Base-by-base conservation (phyloP, 2,797 vertebrate species). In the Poeciliopsis turneri region DNA sequence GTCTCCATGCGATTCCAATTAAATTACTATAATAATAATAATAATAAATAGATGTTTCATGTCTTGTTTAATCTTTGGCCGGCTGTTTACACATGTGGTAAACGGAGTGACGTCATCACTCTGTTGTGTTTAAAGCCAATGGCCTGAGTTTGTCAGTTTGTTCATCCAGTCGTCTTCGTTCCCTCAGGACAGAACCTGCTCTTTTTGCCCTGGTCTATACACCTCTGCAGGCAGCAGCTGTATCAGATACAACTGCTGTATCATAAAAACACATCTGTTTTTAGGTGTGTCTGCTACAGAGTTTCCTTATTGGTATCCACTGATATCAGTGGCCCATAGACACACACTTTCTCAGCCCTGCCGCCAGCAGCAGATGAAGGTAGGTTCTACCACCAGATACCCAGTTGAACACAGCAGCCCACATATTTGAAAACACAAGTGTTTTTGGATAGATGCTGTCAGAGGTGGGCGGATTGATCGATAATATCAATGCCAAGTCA, bases 91-190 rank as follows among this genome's bases (percentile, higher is more conserved):
- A 49, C 23, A 39, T 47, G 66, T 51, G 61, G 55, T 8, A 47
- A 15, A 12, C 43, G 11, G 43, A 45, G 16, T 16, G 36, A 28
- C 13, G 33, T 82, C 77, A 12, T 85, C 30, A 25, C 80, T 84
- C 46, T 71, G 69, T 77, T 88, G 78, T 75, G 78, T 87, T 43
- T 36, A 79, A 85, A 84, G 77, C 78, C 69, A 1, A 51, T 85
- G 83, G 87, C 84, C 84, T 88, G n/a, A n/a, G n/a, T n/a, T n/a
- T n/a, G n/a, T n/a, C 36, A 0, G 72, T 64, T 70, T 36, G 11
- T 82, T 79, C 61, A 66, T 61, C 61, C 15, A 7, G 11, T 59
- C 39, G 28, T 23, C 66, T 36, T 45, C 43, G 43, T 46, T n/a
- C 30, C 36, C 18, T 68, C 20, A 3, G 12, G 64, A n/a, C 9